Percentiles rank a stretch among this genome's conserved stretches.
These are phyloP conservation scores for Bruchidius siliquastri DNA, from an alignment of 2,888 invertebrate species.

Conservation along the genomic window DNA sequence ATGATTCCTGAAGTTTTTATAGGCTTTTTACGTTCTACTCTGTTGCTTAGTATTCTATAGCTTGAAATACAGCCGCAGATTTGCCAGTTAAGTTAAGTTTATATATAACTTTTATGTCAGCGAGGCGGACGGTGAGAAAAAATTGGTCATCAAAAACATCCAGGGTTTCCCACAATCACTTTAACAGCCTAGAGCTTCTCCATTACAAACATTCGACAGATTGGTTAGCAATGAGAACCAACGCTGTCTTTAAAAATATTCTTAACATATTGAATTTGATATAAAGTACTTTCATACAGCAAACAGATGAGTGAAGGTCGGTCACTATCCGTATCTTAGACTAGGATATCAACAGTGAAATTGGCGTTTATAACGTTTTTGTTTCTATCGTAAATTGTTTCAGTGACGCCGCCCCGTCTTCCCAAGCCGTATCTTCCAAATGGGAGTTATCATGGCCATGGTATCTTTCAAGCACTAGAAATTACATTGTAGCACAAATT, in stretches of 20 bases:
- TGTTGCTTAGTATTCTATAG: not conserved
- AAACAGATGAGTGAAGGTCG: too few relatives aligned
- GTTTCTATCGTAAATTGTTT: constrained; percentile 21
- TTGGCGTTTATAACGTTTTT: not conserved
- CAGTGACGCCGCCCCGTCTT: constrained; percentile 76
- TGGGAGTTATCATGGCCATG: constrained; percentile 80
- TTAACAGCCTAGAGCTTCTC: too few relatives aligned
- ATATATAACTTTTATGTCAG: not conserved
- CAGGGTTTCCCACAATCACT: too few relatives aligned
- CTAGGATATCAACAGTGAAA: too few relatives aligned
- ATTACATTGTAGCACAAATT: constrained; percentile 82
- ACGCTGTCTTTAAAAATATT: too few relatives aligned
- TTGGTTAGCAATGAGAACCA: too few relatives aligned
- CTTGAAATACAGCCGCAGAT: not conserved
- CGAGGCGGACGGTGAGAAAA: not conserved
- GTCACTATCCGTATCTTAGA: too few relatives aligned
- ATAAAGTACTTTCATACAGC: too few relatives aligned
- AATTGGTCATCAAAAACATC: not conserved
- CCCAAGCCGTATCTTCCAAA: constrained; percentile 77
- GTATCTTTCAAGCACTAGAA: constrained; percentile 75
- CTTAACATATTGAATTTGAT: too few relatives aligned
- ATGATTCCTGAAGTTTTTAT: not conserved
- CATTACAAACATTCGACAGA: too few relatives aligned
- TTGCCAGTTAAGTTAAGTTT: not conserved
- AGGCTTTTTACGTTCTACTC: not conserved